A percentile compares a stretch with the other conserved stretches of the same genome.
phyloP scores from a whole-genome alignment of 2,888 invertebrate species.

The Ceramica pisi region DNA sequence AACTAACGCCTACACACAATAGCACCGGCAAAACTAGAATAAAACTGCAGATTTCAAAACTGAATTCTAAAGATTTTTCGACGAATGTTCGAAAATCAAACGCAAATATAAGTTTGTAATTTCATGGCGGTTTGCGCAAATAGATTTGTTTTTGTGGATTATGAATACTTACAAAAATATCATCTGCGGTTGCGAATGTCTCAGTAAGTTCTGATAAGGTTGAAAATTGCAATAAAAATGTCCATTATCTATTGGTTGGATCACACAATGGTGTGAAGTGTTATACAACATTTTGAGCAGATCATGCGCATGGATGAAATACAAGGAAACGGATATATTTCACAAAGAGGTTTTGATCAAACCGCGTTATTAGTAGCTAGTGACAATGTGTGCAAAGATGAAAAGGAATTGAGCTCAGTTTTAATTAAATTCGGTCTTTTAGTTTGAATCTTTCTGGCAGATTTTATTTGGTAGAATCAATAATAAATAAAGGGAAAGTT shows the following conservation, averaged over 20 bases:
- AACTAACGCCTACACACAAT: constrained; percentile 72
- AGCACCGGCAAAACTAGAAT: constrained; percentile 15
- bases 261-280: constrained; percentile 57
- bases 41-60: constrained; percentile 15
- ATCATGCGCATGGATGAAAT: constrained; percentile 53
- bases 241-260: not conserved
- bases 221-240: constrained; percentile 1
- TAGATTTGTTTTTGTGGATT: constrained; percentile 55
- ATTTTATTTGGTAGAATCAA: not conserved
- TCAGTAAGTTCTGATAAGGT: constrained; percentile 11
- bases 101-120: constrained; percentile 47
- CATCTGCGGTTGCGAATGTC: constrained; percentile 1
- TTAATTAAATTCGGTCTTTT: constrained; percentile 9
- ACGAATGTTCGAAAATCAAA: not conserved
- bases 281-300: constrained; percentile 49
- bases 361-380: constrained; percentile 48
- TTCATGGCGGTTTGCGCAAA: constrained; percentile 52
- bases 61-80: not conserved
- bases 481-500: too few relatives aligned
- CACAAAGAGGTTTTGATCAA: constrained; percentile 61
- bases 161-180: constrained; percentile 22
- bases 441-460: not conserved
- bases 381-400: constrained; percentile 17
- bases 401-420: constrained; percentile 19
- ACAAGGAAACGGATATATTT: constrained; percentile 69